These are phyloP conservation scores for Nannospalax galili DNA, from an alignment of 2,113 vertebrate species.

Conservation along the genomic window DNA sequence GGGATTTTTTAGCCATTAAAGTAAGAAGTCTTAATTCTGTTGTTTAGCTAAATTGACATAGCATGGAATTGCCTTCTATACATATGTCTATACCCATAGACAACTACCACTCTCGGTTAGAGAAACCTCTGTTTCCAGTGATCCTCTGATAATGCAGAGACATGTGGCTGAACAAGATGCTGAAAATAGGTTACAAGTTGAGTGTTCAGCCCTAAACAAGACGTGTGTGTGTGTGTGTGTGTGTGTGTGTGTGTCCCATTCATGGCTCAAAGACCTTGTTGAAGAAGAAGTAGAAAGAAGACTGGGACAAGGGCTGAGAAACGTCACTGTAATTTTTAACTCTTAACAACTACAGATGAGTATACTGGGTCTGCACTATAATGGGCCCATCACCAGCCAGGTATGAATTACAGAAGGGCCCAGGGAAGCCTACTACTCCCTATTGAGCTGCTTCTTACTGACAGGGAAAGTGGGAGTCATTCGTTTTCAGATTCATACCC, in stretches of 20 bases:
- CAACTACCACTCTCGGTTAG: background rate
- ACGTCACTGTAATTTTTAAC: too few relatives aligned
- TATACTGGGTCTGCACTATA: background rate
- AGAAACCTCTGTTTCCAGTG: background rate
- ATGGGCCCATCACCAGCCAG: too few relatives aligned
- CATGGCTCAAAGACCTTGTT: too few relatives aligned
- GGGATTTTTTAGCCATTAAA: background rate
- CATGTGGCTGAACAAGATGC: background rate
- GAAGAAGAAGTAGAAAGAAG: too few relatives aligned
- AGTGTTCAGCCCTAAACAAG: background rate
- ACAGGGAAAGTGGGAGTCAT: background rate
- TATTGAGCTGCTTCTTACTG: background rate
- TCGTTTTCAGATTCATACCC: background rate
- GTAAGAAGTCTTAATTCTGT: background rate
- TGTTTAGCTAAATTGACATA: background rate
- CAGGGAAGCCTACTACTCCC: background rate
- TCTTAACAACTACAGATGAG: background rate
- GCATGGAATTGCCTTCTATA: background rate
- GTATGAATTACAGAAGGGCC: background rate
- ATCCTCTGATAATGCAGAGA: background rate
- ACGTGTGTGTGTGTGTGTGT: too few relatives aligned
- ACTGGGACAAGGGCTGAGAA: too few relatives aligned
- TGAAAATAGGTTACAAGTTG: background rate
- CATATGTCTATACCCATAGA: background rate
- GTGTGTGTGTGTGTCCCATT: too few relatives aligned